phyloP scores from a whole-genome alignment of 2,113 vertebrate genomes.

The Heterocephalus glaber region DNA sequence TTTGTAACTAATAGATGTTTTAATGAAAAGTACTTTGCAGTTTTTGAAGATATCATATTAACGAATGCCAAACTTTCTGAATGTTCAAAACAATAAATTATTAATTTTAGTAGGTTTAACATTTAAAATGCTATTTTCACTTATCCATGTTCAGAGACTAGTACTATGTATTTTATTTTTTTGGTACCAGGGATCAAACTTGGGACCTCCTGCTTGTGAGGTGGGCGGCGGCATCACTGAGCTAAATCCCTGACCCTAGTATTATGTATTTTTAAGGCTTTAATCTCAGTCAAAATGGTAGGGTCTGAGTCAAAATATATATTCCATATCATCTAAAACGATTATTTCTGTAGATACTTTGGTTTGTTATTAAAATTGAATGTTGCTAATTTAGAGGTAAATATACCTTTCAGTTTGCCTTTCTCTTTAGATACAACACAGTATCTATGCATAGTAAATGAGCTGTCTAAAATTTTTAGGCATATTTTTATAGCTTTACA shows the following conservation, averaged over 20 bases:
- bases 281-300: background rate
- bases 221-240: too few relatives aligned
- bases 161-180: background rate
- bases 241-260: too few relatives aligned
- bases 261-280: background rate
- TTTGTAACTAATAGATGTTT: background rate
- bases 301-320: background rate
- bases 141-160: background rate
- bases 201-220: too few relatives aligned
- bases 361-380: background rate
- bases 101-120: background rate
- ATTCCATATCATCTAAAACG: background rate
- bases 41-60: background rate
- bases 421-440: slow-evolving; percentile 2
- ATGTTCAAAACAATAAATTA: background rate
- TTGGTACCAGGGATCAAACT: too few relatives aligned
- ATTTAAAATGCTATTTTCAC: slow-evolving; percentile 12
- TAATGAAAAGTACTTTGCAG: background rate
- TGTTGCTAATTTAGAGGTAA: background rate
- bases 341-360: background rate
- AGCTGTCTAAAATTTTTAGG: background rate
- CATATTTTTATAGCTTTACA: slow-evolving; percentile 54
- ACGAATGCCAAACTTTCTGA: background rate
- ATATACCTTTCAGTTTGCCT: background rate
- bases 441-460: background rate